Evolutionary conservation across 2,888 invertebrate species (phyloP).

Genomic region (Sphecodes monilicornis): DNA sequence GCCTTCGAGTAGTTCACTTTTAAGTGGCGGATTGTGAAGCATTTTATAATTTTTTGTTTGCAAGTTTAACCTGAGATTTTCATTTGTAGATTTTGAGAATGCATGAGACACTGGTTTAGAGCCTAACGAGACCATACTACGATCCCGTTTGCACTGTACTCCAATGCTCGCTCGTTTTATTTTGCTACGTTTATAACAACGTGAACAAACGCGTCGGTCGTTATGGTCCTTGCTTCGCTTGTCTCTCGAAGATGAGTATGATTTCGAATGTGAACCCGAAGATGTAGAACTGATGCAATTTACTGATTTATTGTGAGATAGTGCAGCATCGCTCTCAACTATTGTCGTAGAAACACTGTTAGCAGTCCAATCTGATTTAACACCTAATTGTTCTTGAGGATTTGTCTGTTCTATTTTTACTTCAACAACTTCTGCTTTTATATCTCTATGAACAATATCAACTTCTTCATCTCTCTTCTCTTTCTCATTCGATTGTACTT

Average conservation of each 20-base stretch:
- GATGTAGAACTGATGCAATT: slow-evolving; percentile 44
- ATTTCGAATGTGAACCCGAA: slow-evolving; percentile 72
- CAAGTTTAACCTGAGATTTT: slow-evolving; percentile 80
- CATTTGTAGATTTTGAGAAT: slow-evolving; percentile 75
- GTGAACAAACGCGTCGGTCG: slow-evolving; percentile 86
- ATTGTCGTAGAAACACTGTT: slow-evolving; percentile 22
- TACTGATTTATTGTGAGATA: slow-evolving; percentile 42
- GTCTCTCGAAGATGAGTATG: slow-evolving; percentile 76
- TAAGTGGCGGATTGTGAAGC: slow-evolving; percentile 72
- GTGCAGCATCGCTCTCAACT: slow-evolving; percentile 7
- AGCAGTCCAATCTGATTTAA: slow-evolving; percentile 51
- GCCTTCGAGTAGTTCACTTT: slow-evolving; percentile 82
- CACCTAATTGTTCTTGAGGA: slow-evolving; percentile 25
- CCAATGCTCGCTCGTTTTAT: slow-evolving; percentile 90
- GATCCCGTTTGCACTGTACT: slow-evolving; percentile 89
- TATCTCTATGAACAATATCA: slow-evolving; percentile 44
- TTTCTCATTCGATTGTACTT: slow-evolving; percentile 42
- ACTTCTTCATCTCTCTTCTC: slow-evolving; percentile 36
- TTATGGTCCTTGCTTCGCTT: slow-evolving; percentile 79
- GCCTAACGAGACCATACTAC: slow-evolving; percentile 78
- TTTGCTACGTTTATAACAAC: slow-evolving; percentile 90
- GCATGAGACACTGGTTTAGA: slow-evolving; percentile 72
- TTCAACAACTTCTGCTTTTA: slow-evolving; percentile 47
- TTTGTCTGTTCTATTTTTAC: slow-evolving; percentile 73
- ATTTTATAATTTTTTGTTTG: slow-evolving; percentile 79